Conservation (phyloP, 1,140 invertebrate genomes). For the Drosophila suzukii region DNA sequence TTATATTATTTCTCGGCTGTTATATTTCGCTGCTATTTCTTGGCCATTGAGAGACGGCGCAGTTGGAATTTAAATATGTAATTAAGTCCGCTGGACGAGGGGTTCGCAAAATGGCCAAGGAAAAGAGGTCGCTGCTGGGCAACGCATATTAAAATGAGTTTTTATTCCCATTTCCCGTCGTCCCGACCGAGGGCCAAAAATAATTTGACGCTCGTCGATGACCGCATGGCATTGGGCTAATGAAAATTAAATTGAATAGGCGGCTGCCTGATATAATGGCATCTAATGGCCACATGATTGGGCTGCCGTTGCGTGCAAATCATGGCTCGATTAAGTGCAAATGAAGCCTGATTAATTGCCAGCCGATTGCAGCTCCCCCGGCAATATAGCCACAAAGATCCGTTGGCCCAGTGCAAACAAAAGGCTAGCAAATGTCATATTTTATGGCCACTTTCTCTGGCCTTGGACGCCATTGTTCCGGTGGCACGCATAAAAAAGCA, state of each 20-base stretch:
- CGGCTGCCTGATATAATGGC: conserved; percentile 29
- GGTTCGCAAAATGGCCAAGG: conserved; percentile 21
- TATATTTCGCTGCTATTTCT: conserved; percentile 15
- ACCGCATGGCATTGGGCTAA: conserved; percentile 44
- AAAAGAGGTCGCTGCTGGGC: conserved; percentile 46
- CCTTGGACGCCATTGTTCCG: conserved; percentile 49
- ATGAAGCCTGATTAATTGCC: conserved; percentile 77
- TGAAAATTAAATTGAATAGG: conserved; percentile 71
- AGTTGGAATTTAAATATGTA: conserved; percentile 76
- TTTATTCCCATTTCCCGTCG: conserved; percentile 38
- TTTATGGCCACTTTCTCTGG: conserved; percentile 46
- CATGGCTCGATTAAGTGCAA: conserved; percentile 75
- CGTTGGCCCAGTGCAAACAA: conserved; percentile 63
- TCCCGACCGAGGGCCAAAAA: conserved; percentile 15
- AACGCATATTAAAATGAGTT: conserved; percentile 72
- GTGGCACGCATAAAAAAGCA: conserved; percentile 55
- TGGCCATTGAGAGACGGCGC: conserved; percentile 35
- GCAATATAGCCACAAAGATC: conserved; percentile 16
- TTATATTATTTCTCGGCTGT: not conserved
- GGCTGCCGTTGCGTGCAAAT: conserved; percentile 67
- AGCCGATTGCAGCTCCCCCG: conserved; percentile 25
- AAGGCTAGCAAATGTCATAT: conserved; percentile 68
- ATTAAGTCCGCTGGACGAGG: conserved; percentile 51
- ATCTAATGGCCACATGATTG: conserved; percentile 26
- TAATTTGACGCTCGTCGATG: conserved; percentile 43